Conservation (phyloP, 2,797 vertebrate species). For the Furcifer pardalis region DNA sequence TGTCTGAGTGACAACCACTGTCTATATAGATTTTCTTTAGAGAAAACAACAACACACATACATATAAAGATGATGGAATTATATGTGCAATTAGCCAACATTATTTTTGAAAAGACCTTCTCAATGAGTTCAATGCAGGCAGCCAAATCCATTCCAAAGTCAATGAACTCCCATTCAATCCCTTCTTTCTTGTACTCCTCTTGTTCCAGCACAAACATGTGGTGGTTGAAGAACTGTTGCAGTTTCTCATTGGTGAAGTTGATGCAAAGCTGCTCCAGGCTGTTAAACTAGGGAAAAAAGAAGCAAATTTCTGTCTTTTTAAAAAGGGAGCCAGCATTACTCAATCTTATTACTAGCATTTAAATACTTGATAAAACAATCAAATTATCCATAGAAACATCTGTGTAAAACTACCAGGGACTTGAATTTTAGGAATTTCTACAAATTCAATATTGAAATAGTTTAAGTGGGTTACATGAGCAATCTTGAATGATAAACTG, state of each 20-base stretch:
- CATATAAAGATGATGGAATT: neutral
- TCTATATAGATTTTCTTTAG: neutral
- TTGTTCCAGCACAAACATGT: slow-evolving; percentile 88
- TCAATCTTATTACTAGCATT: neutral
- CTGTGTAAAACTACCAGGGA: neutral
- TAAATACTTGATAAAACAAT: neutral
- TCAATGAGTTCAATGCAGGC: slow-evolving; percentile 85
- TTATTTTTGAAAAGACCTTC: slow-evolving; percentile 67
- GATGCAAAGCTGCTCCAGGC: slow-evolving; percentile 86
- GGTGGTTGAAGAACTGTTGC: slow-evolving; percentile 85
- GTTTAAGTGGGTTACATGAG: neutral
- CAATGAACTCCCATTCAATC: slow-evolving; percentile 87
- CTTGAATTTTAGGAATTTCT: neutral
- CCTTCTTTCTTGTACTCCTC: slow-evolving; percentile 90
- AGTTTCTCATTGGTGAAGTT: slow-evolving; percentile 88
- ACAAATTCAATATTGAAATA: neutral
- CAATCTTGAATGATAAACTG: neutral
- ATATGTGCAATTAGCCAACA: neutral
- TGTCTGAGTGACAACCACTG: neutral
- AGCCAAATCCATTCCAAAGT: slow-evolving; percentile 88
- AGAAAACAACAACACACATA: no score
- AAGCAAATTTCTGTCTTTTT: neutral
- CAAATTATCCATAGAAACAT: neutral
- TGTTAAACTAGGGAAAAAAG: slow-evolving; percentile 73
- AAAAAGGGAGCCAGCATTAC: neutral